Evolutionary conservation across 2,113 vertebrate genomes (phyloP).

Genomic region (Scalopus aquaticus): DNA sequence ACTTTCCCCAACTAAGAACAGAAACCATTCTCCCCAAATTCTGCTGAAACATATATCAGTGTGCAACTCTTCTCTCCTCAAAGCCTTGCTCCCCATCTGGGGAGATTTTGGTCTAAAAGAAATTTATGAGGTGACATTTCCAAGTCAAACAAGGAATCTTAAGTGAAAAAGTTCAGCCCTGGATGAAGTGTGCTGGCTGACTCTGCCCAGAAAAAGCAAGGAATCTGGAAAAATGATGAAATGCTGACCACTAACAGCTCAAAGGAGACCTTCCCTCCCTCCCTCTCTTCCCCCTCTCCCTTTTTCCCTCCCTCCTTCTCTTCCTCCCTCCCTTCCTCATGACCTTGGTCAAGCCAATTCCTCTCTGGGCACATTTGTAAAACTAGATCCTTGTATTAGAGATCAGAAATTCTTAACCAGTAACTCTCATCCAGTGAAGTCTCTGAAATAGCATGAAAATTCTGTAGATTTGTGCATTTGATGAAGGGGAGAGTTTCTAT

Average conservation of each 20-base stretch:
- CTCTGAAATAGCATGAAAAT: not conserved
- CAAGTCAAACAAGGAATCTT: not conserved
- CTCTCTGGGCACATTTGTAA: not conserved
- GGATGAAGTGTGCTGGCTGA: not conserved
- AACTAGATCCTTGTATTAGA: not conserved
- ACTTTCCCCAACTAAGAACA: not conserved
- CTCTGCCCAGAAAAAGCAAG: not conserved
- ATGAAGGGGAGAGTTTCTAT: not conserved
- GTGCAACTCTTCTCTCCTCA: not conserved
- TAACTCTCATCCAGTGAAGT: not conserved
- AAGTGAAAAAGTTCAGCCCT: not conserved
- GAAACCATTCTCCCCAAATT: not conserved
- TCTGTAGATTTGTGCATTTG: not conserved
- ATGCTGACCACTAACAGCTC: not conserved
- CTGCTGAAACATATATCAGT: not conserved
- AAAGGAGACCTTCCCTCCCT: too few relatives aligned
- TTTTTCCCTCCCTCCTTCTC: too few relatives aligned
- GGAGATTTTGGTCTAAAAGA: conserved; percentile 16
- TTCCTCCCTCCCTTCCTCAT: not conserved
- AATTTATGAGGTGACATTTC: not conserved
- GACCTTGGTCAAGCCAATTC: not conserved
- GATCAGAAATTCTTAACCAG: not conserved
- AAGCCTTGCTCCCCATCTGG: not conserved
- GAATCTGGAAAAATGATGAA: not conserved
- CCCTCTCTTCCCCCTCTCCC: not conserved